Evolutionary conservation across 2,888 invertebrate genomes (phyloP).

Genomic region (Eristalis tenax): DNA sequence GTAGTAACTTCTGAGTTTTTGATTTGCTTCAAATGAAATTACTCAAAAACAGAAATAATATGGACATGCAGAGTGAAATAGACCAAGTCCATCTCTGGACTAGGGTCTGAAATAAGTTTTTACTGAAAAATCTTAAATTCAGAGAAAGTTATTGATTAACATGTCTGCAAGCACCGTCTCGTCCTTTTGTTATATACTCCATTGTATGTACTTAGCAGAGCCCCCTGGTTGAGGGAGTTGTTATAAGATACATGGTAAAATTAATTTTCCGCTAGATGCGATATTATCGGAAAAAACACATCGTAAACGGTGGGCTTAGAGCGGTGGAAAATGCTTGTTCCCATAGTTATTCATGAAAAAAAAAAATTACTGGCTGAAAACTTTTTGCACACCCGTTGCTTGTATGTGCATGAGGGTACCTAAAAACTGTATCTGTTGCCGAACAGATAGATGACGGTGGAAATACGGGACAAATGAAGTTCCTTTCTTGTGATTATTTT

Average conservation of each 20-base stretch:
- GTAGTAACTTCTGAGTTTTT: no score
- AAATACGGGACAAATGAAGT: neutral
- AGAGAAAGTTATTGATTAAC: no score
- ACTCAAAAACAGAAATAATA: no score
- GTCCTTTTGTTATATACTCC: no score
- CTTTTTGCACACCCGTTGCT: constrained; percentile 3
- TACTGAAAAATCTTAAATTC: no score
- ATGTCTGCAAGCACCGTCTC: no score
- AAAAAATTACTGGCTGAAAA: constrained; percentile 24
- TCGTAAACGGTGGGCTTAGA: neutral
- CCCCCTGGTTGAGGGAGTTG: neutral
- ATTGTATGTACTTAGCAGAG: no score
- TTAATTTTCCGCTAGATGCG: constrained; percentile 58
- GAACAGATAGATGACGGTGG: neutral
- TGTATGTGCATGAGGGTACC: constrained; percentile 13
- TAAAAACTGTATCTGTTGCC: constrained; percentile 2
- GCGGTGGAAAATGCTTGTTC: neutral
- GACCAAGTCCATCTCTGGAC: no score
- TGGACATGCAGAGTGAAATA: no score
- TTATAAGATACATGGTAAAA: constrained; percentile 16
- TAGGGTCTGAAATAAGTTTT: no score
- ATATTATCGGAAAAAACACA: constrained; percentile 24
- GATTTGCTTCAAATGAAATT: no score
- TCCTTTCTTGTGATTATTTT: neutral
- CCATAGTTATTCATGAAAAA: neutral